Percentiles rank a stretch among this genome's conserved stretches.
phyloP scores from a whole-genome alignment of 2,797 vertebrate genomes.

The Cirrhinus mrigala region DNA sequence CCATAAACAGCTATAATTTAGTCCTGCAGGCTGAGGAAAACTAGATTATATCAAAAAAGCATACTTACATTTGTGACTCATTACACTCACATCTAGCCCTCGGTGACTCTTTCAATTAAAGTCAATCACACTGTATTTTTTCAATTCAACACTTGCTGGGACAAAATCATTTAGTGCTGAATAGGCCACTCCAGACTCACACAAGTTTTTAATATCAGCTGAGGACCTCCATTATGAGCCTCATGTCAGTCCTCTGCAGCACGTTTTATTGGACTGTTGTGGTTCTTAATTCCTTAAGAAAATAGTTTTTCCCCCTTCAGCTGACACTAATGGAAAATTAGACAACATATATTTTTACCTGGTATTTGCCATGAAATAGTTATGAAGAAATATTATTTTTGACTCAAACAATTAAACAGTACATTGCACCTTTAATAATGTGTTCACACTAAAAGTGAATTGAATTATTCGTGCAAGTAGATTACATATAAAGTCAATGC shows the following conservation, averaged over 20 bases:
- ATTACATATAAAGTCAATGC: too few relatives aligned
- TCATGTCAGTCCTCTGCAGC: background rate
- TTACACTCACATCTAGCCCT: background rate
- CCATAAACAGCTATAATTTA: background rate
- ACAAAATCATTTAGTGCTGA: background rate
- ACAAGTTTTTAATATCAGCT: slow-evolving; percentile 7
- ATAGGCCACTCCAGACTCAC: background rate
- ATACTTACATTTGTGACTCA: background rate
- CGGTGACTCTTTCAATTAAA: background rate
- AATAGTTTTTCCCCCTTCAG: background rate
- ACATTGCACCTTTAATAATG: background rate
- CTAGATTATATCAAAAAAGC: background rate
- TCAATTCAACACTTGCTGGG: background rate
- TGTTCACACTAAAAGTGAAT: too few relatives aligned
- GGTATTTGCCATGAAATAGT: background rate
- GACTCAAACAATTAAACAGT: background rate
- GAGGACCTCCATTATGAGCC: background rate
- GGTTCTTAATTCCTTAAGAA: background rate
- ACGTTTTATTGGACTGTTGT: slow-evolving; percentile 2
- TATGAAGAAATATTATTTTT: background rate
- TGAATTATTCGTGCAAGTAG: too few relatives aligned
- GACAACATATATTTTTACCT: background rate
- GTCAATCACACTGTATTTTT: background rate
- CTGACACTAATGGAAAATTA: background rate
- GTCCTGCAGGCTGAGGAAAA: too few relatives aligned